A percentile compares a stretch with the other conserved stretches of the same genome.
Evolutionary conservation across 1,140 invertebrate genomes (phyloP).

Genomic region (Drosophila murphyi): DNA sequence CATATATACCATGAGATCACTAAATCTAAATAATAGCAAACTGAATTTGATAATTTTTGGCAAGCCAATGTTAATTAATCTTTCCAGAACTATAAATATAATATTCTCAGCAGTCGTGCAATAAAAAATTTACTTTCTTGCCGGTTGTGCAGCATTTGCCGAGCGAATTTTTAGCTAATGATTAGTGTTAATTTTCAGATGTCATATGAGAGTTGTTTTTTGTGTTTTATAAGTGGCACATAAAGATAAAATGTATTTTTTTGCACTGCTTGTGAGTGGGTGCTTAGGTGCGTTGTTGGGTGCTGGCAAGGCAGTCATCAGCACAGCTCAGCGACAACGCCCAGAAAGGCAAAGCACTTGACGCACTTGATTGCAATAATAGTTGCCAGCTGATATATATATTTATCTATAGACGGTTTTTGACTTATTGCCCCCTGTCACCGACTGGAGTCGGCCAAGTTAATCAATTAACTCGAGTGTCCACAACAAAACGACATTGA

Average conservation of each 20-base stretch:
- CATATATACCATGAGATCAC: too few relatives aligned
- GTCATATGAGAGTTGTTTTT: constrained; percentile 14
- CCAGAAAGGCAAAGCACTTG: constrained; percentile 13
- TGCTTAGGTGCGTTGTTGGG: background rate
- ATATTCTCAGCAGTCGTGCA: too few relatives aligned
- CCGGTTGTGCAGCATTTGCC: background rate
- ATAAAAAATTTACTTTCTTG: background rate
- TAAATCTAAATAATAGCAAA: too few relatives aligned
- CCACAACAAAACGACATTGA: constrained; percentile 15
- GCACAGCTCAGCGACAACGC: constrained; percentile 6
- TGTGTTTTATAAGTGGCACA: background rate
- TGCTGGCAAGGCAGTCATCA: background rate
- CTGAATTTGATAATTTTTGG: too few relatives aligned
- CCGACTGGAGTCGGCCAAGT: constrained; percentile 32
- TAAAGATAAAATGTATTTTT: constrained; percentile 39
- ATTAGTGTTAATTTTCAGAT: constrained; percentile 30
- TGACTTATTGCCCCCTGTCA: constrained; percentile 52
- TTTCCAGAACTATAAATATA: too few relatives aligned
- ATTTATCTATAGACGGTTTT: constrained; percentile 7
- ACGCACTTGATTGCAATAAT: background rate
- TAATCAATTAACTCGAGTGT: constrained; percentile 78
- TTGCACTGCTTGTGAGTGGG: constrained; percentile 14
- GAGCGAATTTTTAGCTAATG: background rate
- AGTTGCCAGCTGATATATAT: background rate
- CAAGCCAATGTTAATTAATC: too few relatives aligned